Percentiles rank a stretch among this genome's conserved stretches.
phyloP scores from a whole-genome alignment of 2,113 vertebrate genomes.

The Agapornis roseicollis region DNA sequence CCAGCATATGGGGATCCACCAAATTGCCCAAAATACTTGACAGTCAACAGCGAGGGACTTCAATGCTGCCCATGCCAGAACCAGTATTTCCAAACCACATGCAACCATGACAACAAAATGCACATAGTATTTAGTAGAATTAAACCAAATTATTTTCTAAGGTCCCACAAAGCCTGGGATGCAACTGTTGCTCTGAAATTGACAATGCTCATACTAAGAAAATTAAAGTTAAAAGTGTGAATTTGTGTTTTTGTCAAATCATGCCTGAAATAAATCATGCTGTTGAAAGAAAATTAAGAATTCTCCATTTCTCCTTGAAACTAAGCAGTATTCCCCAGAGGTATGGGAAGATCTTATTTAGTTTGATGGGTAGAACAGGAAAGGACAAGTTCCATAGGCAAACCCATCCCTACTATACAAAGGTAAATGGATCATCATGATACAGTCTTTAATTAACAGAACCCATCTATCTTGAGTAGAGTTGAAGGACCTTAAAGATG shows the following conservation, averaged over 20 bases:
- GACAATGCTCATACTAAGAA: background rate
- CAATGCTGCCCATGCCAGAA: background rate
- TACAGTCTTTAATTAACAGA: background rate
- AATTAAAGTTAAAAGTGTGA: background rate
- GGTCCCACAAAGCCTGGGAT: background rate
- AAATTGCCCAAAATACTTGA: background rate
- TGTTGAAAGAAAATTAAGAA: background rate
- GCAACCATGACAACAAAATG: background rate
- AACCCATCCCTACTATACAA: background rate
- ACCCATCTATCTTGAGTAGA: background rate
- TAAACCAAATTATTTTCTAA: background rate
- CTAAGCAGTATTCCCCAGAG: background rate
- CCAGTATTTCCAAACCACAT: background rate
- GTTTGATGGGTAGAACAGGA: constrained; percentile 18
- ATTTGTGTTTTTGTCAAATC: background rate
- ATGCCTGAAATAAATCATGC: background rate
- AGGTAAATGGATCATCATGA: background rate
- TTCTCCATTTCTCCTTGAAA: background rate
- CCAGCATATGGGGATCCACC: background rate
- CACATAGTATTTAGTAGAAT: background rate
- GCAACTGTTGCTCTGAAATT: background rate
- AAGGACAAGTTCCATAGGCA: background rate
- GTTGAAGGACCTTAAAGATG: background rate
- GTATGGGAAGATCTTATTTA: background rate
- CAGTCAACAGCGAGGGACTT: background rate